These are phyloP conservation scores for Polypedilum pembai DNA, from an alignment of 1,140 invertebrate genomes.

Conservation along the genomic window DNA sequence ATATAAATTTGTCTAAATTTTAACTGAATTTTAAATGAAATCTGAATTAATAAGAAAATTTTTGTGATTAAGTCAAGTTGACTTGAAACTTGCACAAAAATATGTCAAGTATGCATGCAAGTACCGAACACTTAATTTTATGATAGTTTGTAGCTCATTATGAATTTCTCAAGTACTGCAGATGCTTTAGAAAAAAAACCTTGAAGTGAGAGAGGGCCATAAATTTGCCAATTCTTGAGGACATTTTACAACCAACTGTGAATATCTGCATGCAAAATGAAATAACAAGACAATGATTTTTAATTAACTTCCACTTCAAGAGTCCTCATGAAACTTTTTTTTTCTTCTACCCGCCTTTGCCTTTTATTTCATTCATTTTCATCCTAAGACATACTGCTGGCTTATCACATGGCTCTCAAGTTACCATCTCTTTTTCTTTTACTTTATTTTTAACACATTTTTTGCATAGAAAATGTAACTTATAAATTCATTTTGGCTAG, in stretches of 20 bases:
- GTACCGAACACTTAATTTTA: too few relatives aligned
- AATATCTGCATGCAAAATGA: neutral
- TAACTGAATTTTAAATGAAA: too few relatives aligned
- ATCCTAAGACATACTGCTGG: neutral
- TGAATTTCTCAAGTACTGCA: too few relatives aligned
- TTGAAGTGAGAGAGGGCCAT: neutral
- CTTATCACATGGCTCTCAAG: constrained; percentile 25
- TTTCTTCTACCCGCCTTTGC: neutral
- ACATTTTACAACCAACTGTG: constrained; percentile 20
- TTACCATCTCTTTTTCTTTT: neutral
- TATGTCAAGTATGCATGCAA: too few relatives aligned
- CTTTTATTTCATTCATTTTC: neutral
- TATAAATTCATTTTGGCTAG: too few relatives aligned
- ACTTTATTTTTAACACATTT: neutral
- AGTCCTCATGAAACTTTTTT: neutral
- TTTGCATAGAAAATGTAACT: too few relatives aligned
- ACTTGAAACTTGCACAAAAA: too few relatives aligned
- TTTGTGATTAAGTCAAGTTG: too few relatives aligned
- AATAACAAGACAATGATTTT: constrained; percentile 14
- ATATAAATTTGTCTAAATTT: too few relatives aligned
- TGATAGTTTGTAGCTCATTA: too few relatives aligned
- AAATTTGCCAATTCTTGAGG: neutral
- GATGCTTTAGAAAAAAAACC: neutral
- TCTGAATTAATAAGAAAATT: too few relatives aligned
- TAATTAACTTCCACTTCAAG: constrained; percentile 16